Conservation (phyloP, 2,888 invertebrate species). For the Psococerastis gibbosa region DNA sequence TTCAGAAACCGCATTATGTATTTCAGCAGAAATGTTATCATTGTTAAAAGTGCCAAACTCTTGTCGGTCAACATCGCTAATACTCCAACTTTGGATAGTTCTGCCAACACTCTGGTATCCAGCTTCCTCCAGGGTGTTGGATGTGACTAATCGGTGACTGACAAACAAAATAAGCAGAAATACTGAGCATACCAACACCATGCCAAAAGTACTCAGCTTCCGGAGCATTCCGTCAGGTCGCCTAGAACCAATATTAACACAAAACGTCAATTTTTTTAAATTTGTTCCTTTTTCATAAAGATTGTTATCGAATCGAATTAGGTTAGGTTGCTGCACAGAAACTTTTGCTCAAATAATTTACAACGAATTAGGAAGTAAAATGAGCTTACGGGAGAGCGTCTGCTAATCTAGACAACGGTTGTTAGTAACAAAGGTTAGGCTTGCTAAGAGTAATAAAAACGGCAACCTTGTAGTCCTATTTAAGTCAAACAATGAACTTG, state of each 20-base stretch:
- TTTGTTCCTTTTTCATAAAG: neutral
- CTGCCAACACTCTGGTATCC: neutral
- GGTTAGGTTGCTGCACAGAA: too few relatives aligned
- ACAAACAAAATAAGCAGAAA: slow-evolving; percentile 4
- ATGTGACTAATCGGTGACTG: slow-evolving; percentile 1
- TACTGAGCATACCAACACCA: slow-evolving; percentile 5
- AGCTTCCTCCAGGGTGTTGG: neutral
- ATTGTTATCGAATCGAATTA: neutral
- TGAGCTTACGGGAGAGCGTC: too few relatives aligned
- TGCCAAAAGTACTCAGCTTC: neutral
- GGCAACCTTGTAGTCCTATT: too few relatives aligned
- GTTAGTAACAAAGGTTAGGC: too few relatives aligned
- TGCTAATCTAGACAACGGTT: too few relatives aligned
- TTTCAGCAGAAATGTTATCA: slow-evolving; percentile 20
- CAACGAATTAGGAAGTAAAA: too few relatives aligned
- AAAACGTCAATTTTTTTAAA: neutral
- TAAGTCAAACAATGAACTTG: too few relatives aligned
- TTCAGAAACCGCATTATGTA: slow-evolving; percentile 35
- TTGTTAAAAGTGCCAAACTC: neutral
- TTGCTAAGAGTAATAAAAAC: too few relatives aligned
- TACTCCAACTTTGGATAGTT: slow-evolving; percentile 7
- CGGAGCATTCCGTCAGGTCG: slow-evolving; percentile 1
- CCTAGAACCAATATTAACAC: slow-evolving; percentile 2
- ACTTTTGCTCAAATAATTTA: too few relatives aligned
- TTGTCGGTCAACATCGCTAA: neutral